Evolutionary conservation across 2,888 invertebrate genomes (phyloP).

Genomic region (Pantelozetes paolii): DNA sequence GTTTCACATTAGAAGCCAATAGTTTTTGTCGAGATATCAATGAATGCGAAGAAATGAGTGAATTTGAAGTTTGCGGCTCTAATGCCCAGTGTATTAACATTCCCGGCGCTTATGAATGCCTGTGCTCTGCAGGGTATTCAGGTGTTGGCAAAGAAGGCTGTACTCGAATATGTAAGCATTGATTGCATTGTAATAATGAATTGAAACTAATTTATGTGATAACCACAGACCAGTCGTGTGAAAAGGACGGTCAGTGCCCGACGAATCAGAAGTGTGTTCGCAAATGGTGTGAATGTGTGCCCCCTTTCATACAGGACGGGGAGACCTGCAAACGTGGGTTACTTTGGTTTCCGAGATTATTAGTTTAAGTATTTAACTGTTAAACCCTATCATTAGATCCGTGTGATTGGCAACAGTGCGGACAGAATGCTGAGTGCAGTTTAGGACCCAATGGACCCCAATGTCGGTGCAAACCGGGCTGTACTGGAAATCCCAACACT

Average conservation of each 20-base stretch:
- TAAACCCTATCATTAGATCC: no score
- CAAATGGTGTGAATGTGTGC: constrained; percentile 84
- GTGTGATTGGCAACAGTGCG: constrained; percentile 77
- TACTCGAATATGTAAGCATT: constrained; percentile 69
- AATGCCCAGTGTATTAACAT: constrained; percentile 73
- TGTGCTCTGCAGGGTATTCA: constrained; percentile 75
- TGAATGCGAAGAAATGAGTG: constrained; percentile 61
- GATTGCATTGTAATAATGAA: neutral
- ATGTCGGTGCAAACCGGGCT: constrained; percentile 58
- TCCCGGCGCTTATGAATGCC: constrained; percentile 74
- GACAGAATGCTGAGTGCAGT: constrained; percentile 66
- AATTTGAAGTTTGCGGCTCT: constrained; percentile 66
- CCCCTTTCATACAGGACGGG: constrained; percentile 74
- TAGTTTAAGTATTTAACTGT: no score
- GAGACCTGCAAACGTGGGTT: constrained; percentile 75
- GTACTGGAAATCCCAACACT: constrained; percentile 75
- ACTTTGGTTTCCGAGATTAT: neutral
- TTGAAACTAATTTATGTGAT: neutral
- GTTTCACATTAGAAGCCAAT: constrained; percentile 58
- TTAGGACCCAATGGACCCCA: constrained; percentile 50
- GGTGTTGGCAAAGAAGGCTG: constrained; percentile 71
- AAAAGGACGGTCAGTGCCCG: constrained; percentile 70
- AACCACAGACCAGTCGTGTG: constrained; percentile 35
- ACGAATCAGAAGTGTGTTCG: constrained; percentile 84
- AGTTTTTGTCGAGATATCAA: constrained; percentile 47